These are phyloP conservation scores for pig (Sus scrofa) DNA, from an alignment of 2,113 vertebrate genomes.

Conservation along the genomic window DNA sequence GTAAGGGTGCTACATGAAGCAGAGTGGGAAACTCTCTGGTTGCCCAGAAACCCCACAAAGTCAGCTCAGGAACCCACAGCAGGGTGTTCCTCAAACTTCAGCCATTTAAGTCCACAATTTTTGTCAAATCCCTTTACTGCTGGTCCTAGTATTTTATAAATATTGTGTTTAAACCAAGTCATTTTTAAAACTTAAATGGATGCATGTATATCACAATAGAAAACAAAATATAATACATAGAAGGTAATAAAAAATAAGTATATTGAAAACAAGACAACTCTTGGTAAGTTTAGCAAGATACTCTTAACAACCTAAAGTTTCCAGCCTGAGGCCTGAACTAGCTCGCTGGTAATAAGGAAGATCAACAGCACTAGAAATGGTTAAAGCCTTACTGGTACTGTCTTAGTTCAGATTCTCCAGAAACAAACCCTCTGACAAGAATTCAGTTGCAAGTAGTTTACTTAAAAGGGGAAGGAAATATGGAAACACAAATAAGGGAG, in stretches of 20 bases:
- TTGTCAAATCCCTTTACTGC: background rate
- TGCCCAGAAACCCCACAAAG: background rate
- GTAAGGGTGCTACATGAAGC: background rate
- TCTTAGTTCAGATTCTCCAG: background rate
- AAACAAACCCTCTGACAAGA: background rate
- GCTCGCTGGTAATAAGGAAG: background rate
- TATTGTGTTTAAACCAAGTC: background rate
- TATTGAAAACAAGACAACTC: background rate
- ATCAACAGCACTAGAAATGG: background rate
- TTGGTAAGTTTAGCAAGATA: constrained; percentile 9
- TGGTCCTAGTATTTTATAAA: background rate
- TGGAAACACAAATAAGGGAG: background rate
- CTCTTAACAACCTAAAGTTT: background rate
- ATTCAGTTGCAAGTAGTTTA: background rate
- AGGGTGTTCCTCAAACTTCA: background rate
- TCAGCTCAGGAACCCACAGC: background rate
- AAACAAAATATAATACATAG: constrained; percentile 30
- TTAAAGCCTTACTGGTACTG: background rate
- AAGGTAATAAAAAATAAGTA: background rate
- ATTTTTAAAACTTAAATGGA: background rate
- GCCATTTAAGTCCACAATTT: background rate
- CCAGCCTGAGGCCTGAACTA: background rate
- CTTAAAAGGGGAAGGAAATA: background rate
- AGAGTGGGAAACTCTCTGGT: background rate
- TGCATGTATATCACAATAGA: background rate